phyloP scores from a whole-genome alignment of 2,888 invertebrate genomes.

The Agrenia bidenticulata region DNA sequence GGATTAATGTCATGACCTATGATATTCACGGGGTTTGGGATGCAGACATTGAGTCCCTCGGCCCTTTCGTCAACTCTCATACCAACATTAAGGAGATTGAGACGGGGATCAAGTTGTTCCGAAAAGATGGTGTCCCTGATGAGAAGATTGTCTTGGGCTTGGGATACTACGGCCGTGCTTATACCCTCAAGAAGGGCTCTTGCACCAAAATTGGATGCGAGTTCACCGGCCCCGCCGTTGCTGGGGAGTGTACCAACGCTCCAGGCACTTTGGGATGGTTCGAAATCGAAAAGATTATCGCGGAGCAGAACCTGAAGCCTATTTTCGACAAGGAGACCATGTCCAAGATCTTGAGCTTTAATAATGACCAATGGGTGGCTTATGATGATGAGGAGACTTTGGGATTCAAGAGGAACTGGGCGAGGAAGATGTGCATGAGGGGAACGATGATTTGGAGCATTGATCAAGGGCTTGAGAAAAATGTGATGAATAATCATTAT shows the following conservation, averaged over 20 bases:
- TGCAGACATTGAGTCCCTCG: conserved; percentile 25
- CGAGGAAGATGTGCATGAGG: conserved; percentile 22
- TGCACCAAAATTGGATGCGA: conserved; percentile 30
- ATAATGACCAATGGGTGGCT: conserved; percentile 34
- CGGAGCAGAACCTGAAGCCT: conserved; percentile 6
- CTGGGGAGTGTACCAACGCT: conserved; percentile 30
- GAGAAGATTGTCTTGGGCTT: conserved; percentile 28
- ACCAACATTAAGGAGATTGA: conserved; percentile 31
- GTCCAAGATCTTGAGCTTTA: conserved; percentile 26
- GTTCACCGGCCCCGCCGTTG: conserved; percentile 24
- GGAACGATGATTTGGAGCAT: conserved; percentile 39
- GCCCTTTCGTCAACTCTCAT: conserved; percentile 26
- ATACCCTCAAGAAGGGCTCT: conserved; percentile 20
- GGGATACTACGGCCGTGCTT: conserved; percentile 33
- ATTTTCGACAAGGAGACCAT: conserved; percentile 6
- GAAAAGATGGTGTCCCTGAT: conserved; percentile 30
- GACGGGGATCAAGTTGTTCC: conserved; percentile 21
- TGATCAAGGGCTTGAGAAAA: conserved; percentile 26
- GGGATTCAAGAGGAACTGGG: conserved; percentile 23
- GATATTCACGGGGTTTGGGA: conserved; percentile 36
- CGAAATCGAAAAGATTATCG: conserved; percentile 24
- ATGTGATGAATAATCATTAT: not conserved
- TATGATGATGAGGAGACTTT: conserved; percentile 34
- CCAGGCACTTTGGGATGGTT: conserved; percentile 35
- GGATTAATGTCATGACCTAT: conserved; percentile 35